Base-by-base conservation (phyloP, 2,888 invertebrate species). In the Ophion ellenae region DNA sequence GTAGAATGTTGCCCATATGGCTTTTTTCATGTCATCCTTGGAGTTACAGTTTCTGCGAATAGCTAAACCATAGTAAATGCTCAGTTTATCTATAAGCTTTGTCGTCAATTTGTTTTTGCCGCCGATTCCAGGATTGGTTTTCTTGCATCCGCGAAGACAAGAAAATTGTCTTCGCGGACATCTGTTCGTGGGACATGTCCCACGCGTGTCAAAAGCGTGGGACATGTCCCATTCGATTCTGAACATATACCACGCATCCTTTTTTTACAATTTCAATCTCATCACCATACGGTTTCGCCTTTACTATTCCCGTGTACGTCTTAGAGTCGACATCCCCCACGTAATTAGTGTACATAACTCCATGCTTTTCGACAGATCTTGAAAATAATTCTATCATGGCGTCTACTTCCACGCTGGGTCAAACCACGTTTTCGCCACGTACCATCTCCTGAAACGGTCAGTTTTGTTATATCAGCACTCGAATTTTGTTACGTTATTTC, bases 1-100 rank as follows among this genome's bases (percentile, higher is more conserved):
- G 67, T 88, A 67, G 32, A 87, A 85, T 14, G 89, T 90, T 53
- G 88, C 89, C 79, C 82, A 88, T 14, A 90, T 88, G 6, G 73
- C 75, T 11, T 78, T 70, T 81, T 71, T 86, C 86, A 85, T 85
- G 17, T 85, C 70, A 32, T 85, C 84, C 28, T 66, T 71, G n/a
- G 85, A 87, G 45, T 87, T 70, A 53, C 28, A 28, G 28, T 28
- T 28, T 28, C 28, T 28, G 28, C 2, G 28, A 28, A 28, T 28
- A 28, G 28, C 28, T 28, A 28, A 28, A 28, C 28, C 28, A 28
- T 28, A 28, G 28, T 28, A 28, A 28, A 3, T 28, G 45, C 53
- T 76, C 61, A 84, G 53, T 69, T 86, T 71, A 32, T 85, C 84
- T 32, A 82, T 59, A 17, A 79, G 2, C 77, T 53, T 82, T 75